phyloP scores from a whole-genome alignment of 2,113 vertebrate species.

The Callopanchax toddi region DNA sequence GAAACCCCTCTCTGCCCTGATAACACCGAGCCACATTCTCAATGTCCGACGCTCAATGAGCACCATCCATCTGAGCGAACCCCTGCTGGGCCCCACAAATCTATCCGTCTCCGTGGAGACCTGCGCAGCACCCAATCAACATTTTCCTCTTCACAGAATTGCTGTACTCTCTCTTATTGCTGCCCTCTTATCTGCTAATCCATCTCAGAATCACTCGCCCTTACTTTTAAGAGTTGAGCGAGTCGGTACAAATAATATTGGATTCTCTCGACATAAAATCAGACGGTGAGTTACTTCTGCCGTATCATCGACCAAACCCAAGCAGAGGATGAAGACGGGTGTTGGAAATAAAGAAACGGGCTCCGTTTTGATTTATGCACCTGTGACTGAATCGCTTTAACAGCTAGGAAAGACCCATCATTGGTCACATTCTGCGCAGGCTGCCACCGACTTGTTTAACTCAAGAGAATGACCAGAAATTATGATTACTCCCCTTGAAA shows the following conservation, averaged over 20 bases:
- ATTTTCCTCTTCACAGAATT: slow-evolving; percentile 40
- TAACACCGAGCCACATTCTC: slow-evolving; percentile 26
- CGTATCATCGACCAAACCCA: neutral
- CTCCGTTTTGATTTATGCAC: slow-evolving; percentile 14
- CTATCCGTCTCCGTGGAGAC: slow-evolving; percentile 43
- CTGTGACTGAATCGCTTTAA: neutral
- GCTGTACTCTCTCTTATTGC: slow-evolving; percentile 30
- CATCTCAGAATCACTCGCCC: neutral
- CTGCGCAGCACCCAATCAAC: slow-evolving; percentile 47
- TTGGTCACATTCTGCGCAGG: neutral
- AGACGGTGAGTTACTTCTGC: neutral
- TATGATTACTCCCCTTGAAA: neutral
- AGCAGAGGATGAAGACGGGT: slow-evolving; percentile 23
- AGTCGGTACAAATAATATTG: slow-evolving; percentile 9
- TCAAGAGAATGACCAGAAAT: slow-evolving; percentile 2
- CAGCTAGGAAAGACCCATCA: slow-evolving; percentile 11
- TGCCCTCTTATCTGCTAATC: slow-evolving; percentile 34
- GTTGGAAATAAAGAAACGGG: slow-evolving; percentile 12
- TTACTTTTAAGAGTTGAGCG: neutral
- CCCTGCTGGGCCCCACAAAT: slow-evolving; percentile 34
- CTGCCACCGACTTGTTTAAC: neutral
- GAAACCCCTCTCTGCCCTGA: neutral
- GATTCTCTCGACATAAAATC: neutral
- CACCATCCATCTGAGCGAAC: slow-evolving; percentile 45
- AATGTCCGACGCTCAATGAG: slow-evolving; percentile 35